Percentiles rank a stretch among this genome's conserved stretches.
These are phyloP conservation scores for Hyperopisus bebe DNA, from an alignment of 2,113 vertebrate species.

Conservation along the genomic window DNA sequence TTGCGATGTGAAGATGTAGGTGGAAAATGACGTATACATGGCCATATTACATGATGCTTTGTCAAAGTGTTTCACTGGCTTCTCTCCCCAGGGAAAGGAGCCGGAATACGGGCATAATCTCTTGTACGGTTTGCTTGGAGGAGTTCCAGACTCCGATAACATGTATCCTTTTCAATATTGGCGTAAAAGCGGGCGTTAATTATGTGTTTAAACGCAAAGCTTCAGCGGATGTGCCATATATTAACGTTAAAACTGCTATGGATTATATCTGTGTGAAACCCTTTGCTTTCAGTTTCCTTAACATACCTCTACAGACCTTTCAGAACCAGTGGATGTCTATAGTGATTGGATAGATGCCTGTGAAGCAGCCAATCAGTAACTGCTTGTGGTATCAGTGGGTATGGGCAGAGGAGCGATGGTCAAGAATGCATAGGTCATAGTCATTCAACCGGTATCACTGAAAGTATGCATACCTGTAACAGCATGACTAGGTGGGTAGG, in stretches of 20 bases:
- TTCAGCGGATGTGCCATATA: not conserved
- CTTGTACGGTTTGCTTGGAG: conserved; percentile 84
- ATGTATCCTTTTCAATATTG: conserved; percentile 72
- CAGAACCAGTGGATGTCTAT: conserved; percentile 84
- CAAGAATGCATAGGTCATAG: not conserved
- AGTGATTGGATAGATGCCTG: conserved; percentile 94
- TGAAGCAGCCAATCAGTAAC: conserved; percentile 87
- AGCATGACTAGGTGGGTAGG: not conserved
- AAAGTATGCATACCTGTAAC: not conserved
- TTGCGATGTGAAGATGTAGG: conserved; percentile 88
- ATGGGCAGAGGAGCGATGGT: not conserved
- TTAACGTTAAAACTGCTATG: not conserved
- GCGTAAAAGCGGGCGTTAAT: not conserved
- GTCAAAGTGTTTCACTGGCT: not conserved
- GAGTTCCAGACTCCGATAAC: conserved; percentile 93
- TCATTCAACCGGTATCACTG: not conserved
- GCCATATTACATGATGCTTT: not conserved
- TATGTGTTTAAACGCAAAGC: not conserved
- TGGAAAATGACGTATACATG: not conserved
- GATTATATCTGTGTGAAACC: not conserved
- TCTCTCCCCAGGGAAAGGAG: conserved; percentile 71
- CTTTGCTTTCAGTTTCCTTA: conserved; percentile 43
- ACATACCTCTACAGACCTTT: conserved; percentile 69
- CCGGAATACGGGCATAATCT: conserved; percentile 86
- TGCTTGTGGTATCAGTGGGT: conserved; percentile 12